Percentiles rank a stretch among this genome's conserved stretches.
These are phyloP conservation scores for Calyptomena viridis DNA, from an alignment of 2,113 vertebrate genomes.

Conservation along the genomic window DNA sequence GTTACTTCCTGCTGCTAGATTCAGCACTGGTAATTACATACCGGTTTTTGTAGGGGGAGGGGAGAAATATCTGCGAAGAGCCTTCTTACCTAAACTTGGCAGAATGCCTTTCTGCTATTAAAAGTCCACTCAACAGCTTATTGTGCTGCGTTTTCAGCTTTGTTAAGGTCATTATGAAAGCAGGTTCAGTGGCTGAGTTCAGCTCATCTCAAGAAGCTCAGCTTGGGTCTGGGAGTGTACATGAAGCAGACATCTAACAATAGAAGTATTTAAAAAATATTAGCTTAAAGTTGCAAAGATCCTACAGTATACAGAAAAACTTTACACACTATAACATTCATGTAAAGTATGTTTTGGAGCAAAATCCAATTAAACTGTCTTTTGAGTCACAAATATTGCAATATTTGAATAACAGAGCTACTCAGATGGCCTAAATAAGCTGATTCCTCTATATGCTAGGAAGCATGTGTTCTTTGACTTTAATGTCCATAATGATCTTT, in stretches of 20 bases:
- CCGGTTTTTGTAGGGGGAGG: neutral
- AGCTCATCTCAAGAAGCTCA: neutral
- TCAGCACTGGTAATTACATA: neutral
- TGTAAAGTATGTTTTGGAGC: neutral
- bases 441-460: neutral
- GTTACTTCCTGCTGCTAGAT: neutral
- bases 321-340: neutral
- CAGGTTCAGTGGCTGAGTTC: neutral
- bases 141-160: neutral
- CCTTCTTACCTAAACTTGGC: neutral
- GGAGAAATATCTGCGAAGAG: neutral
- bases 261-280: neutral
- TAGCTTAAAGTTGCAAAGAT: neutral
- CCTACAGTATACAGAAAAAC: neutral
- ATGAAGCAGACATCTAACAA: neutral
- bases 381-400: neutral
- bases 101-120: neutral
- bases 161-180: neutral
- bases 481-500: neutral
- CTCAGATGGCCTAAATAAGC: neutral
- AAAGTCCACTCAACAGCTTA: neutral
- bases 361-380: neutral
- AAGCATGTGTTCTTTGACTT: neutral
- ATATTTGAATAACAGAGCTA: neutral
- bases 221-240: neutral